A percentile compares a stretch with the other conserved stretches of the same genome.
Conservation (phyloP, 2,888 invertebrate species). For the Thera britannica region DNA sequence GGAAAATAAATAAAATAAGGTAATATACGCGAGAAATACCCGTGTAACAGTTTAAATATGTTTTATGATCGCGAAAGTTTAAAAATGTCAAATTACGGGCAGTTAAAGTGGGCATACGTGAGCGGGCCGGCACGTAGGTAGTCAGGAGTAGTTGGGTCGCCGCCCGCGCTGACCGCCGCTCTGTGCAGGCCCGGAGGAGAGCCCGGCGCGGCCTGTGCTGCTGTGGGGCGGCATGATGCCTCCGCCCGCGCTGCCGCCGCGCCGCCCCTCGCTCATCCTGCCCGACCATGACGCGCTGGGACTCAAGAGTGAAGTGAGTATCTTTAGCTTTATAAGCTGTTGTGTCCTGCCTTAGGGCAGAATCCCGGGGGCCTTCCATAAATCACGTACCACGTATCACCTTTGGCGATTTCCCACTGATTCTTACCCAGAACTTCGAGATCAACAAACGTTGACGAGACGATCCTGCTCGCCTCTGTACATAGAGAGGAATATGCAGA, state of each 20-base stretch:
- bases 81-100: neutral
- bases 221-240: slow-evolving; percentile 74
- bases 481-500: too few relatives aligned
- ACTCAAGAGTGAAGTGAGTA: slow-evolving; percentile 82
- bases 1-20: too few relatives aligned
- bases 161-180: slow-evolving; percentile 18
- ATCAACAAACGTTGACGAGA: too few relatives aligned
- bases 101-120: slow-evolving; percentile 23
- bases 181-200: slow-evolving; percentile 55
- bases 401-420: too few relatives aligned
- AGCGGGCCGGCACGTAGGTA: slow-evolving; percentile 39
- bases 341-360: too few relatives aligned
- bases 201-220: slow-evolving; percentile 57
- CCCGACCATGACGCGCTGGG: slow-evolving; percentile 85
- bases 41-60: too few relatives aligned
- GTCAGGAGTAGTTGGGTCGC: slow-evolving; percentile 27
- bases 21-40: too few relatives aligned
- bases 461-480: too few relatives aligned
- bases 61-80: too few relatives aligned
- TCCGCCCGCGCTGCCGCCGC: slow-evolving; percentile 86
- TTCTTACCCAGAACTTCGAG: too few relatives aligned
- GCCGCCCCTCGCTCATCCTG: slow-evolving; percentile 86
- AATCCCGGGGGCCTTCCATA: too few relatives aligned
- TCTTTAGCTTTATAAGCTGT: neutral
- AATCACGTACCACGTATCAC: too few relatives aligned